Evolutionary conservation across 2,888 invertebrate species (phyloP), one percentile per base, ranked within the genome.

Genomic region (Cheilosia impressa): DNA sequence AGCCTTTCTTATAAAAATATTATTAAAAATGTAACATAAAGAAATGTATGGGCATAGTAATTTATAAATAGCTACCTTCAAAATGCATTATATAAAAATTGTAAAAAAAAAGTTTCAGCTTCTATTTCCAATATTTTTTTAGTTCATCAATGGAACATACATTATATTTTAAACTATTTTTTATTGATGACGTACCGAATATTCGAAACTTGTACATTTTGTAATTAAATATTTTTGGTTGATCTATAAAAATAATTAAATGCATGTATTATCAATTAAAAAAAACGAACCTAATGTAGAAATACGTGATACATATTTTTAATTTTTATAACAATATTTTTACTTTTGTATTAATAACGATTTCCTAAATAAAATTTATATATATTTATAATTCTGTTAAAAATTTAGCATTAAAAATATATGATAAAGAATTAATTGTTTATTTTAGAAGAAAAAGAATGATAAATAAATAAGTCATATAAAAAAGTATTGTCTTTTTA

Each of bases 361-460:
- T 77, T 77, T 68, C 68, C 77, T 77, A 77, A 77, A 77, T 77
- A 60, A 77, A 77, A 69, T 77, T 77, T 38, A 38, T 68, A 77
- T 77, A 77, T 77, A 77, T 77, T 77, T 77, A 69, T 77, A 77
- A 68, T 68, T 77, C 77, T 77, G 77, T 77, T 77, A 69, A 77
- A 66, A 45, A 53, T 24, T 63, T 77, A 77, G 68, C 77, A 77
- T 68, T 68, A 52, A 66, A 76, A 75, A 43, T 77, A 68, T 77
- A 77, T 68, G 34, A 62, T 60, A 38, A 34, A 58, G 45, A 52
- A 17, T 41, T 10, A 19, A 77, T 62, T 62, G 68, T 77, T 77
- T 69, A 68, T 69, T 69, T 77, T 68, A 62, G 45, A 60, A 77
- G 13, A 62, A 60, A 58, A 22, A 19, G 45, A 69, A 6, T 24